phyloP scores from a whole-genome alignment of 2,888 invertebrate species.

The Lasioglossum villosulum region DNA sequence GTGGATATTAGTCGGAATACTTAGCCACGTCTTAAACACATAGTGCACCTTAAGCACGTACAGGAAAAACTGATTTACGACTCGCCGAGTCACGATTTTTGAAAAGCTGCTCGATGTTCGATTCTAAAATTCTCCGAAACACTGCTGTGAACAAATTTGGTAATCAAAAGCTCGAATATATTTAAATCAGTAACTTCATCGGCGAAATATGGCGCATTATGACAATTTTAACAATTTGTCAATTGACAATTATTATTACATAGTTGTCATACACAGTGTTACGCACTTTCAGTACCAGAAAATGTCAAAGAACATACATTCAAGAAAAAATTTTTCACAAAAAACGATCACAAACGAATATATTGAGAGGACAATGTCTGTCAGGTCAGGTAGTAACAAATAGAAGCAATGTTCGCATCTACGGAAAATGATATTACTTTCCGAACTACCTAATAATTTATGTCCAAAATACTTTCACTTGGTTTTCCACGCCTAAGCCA shows the following conservation, averaged over 20 bases:
- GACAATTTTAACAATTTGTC: too few species aligned
- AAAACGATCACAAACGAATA: too few species aligned
- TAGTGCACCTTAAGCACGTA: not conserved
- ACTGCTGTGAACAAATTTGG: not conserved
- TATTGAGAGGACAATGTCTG: too few species aligned
- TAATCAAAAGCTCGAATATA: not conserved
- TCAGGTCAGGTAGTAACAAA: too few species aligned
- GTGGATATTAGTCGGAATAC: slow-evolving; percentile 2
- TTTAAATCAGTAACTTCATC: not conserved
- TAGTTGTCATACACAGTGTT: not conserved
- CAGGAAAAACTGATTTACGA: not conserved
- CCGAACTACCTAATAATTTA: not conserved
- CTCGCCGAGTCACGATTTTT: too few species aligned
- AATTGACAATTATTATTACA: not conserved
- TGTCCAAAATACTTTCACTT: not conserved
- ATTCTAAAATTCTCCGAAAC: not conserved
- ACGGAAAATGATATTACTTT: not conserved
- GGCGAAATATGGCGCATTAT: not conserved
- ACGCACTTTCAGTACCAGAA: too few species aligned
- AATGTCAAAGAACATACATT: too few species aligned
- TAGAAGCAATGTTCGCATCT: too few species aligned
- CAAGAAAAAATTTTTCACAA: too few species aligned
- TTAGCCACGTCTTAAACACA: not conserved
- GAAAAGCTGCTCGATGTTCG: too few species aligned
- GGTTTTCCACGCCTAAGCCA: not conserved